Base-by-base conservation (phyloP, 2,113 vertebrate genomes). In the Sapajus apella region DNA sequence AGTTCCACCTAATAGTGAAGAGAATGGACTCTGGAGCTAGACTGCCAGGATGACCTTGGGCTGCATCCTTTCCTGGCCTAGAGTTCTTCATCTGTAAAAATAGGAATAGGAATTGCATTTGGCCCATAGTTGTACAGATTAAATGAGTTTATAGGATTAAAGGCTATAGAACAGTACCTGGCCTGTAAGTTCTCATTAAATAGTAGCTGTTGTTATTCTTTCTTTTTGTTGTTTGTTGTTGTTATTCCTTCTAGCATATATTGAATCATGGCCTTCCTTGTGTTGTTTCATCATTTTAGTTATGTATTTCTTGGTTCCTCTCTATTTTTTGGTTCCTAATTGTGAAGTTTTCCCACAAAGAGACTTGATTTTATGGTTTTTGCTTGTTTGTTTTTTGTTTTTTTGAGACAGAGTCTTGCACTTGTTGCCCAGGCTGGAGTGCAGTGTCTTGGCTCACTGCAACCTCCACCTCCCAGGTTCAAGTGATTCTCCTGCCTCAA, bases 11-110 rank as follows among this genome's bases (percentile, higher is more conserved):
- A 1, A 30, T 23, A 32, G 81, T 30, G 58, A 61, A 55, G 64
- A 84, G 66, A 23, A 3, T 43, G 32, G 13, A 35, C 43, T 45
- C 85, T 61, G 87, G 75, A 72, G 72, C 45, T 56, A 35, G 52
- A 58, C 45, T 61, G 21, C 58, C 83, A 55, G 1, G 32, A 27
- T 55, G 27, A 70, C 66, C 5, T 25, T 52, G n/a, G 40, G 8
- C 72, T 91, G 5, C 70, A 68, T 84, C 16, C 52, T 87, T 81
- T 50, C n/a, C 45, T 77, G 47, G 6, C 80, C 64, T 47, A 13
- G n/a, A 85, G 81, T 86, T 82, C 88, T 72, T 88, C 66, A 58
- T 86, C 81, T 95, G 23, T 85, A 89, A 85, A 93, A 95, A 56
- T 45, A 7, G 58, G 77, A 70, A 25, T 55, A 30, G 37, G 70